Conservation (phyloP, 2,797 vertebrate species). For the Argya squamiceps region DNA sequence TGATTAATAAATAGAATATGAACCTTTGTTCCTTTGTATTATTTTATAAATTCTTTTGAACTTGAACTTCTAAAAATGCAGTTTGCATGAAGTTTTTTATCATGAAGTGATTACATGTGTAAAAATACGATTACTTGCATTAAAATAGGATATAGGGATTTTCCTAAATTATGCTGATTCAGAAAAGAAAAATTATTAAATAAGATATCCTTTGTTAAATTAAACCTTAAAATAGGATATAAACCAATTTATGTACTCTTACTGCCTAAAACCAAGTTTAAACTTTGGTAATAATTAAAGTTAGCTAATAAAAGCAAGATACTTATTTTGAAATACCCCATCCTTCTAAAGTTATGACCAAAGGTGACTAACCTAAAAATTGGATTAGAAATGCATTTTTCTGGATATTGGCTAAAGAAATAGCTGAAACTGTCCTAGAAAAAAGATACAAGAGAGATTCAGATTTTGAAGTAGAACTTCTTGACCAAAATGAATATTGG, state of each 20-base stretch:
- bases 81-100: neutral
- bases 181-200: neutral
- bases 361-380: neutral
- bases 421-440: neutral
- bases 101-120: neutral
- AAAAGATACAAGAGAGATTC: neutral
- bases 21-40: constrained; percentile 64
- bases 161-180: neutral
- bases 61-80: neutral
- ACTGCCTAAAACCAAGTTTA: neutral
- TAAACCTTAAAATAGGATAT: neutral
- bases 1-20: neutral
- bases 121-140: neutral
- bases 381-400: neutral
- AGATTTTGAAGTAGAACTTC: neutral
- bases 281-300: neutral
- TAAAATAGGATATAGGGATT: neutral
- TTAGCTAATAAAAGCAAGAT: neutral
- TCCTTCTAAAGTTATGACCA: neutral
- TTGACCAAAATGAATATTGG: neutral
- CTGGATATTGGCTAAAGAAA: neutral
- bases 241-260: neutral
- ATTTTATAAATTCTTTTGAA: neutral
- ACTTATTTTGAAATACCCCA: neutral
- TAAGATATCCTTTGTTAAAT: neutral